phyloP scores from a whole-genome alignment of 2,888 invertebrate genomes.

The Drosophila pseudotakahashii region DNA sequence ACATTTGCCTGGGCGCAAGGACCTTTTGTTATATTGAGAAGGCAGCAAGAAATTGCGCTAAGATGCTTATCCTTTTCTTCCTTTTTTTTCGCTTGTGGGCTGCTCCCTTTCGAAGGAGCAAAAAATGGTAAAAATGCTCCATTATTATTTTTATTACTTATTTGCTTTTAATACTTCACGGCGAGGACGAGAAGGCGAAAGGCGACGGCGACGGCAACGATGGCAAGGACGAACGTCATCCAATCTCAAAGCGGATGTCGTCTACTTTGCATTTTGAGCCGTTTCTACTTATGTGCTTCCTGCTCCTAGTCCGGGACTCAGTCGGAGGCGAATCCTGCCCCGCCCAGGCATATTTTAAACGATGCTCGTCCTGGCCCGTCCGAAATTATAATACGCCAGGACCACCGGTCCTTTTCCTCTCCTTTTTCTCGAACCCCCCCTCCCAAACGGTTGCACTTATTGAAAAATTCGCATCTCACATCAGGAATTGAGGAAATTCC shows the following conservation, averaged over 20 bases:
- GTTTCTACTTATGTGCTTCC: conserved; percentile 79
- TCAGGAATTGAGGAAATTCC: conserved; percentile 54
- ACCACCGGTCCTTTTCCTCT: conserved; percentile 33
- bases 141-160: conserved; percentile 81
- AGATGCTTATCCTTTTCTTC: conserved; percentile 78
- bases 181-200: conserved; percentile 45
- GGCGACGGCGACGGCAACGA: conserved; percentile 12
- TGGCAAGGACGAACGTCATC: conserved; percentile 67
- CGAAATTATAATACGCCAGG: conserved; percentile 57
- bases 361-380: conserved; percentile 49
- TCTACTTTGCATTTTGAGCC: conserved; percentile 81
- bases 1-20: conserved; percentile 77
- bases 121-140: conserved; percentile 79
- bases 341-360: conserved; percentile 74
- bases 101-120: conserved; percentile 62
- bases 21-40: conserved; percentile 81
- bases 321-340: conserved; percentile 28
- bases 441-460: conserved; percentile 61
- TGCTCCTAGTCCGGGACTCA: conserved; percentile 62
- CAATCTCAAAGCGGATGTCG: conserved; percentile 80
- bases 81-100: conserved; percentile 24
- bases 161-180: conserved; percentile 80
- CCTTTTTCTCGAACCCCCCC: neutral
- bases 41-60: conserved; percentile 79
- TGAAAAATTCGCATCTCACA: conserved; percentile 73